A percentile compares a stretch with the other conserved stretches of the same genome.
phyloP scores from a whole-genome alignment of 2,888 invertebrate genomes.

The Diaphora mendica region DNA sequence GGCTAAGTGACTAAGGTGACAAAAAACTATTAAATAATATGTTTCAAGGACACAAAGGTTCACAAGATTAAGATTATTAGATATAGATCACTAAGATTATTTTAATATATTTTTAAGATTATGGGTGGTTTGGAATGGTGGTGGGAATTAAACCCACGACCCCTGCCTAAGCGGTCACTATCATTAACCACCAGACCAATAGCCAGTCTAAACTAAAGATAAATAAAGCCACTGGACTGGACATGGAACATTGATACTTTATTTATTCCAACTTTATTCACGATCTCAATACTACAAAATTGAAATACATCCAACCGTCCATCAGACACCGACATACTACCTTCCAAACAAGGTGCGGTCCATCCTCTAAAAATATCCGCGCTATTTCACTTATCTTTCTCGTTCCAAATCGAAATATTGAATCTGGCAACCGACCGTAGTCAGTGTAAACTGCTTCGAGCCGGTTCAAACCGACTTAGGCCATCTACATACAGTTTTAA shows the following conservation, averaged over 20 bases:
- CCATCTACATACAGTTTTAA: not conserved
- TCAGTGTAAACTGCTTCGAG: conserved; percentile 31
- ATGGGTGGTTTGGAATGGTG: too few species aligned
- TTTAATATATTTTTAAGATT: too few species aligned
- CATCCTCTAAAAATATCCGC: conserved; percentile 12
- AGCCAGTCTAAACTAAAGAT: too few species aligned
- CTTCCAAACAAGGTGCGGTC: conserved; percentile 6
- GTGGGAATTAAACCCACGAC: too few species aligned
- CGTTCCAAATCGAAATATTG: conserved; percentile 37
- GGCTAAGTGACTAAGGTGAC: too few species aligned
- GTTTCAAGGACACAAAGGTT: too few species aligned
- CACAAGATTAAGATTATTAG: too few species aligned
- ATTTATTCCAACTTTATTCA: not conserved
- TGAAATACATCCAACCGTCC: not conserved
- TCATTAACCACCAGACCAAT: too few species aligned
- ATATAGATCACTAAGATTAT: too few species aligned
- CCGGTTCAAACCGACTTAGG: conserved; percentile 14
- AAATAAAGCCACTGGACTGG: too few species aligned
- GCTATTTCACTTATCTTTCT: conserved; percentile 27
- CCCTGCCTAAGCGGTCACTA: too few species aligned
- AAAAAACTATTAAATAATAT: too few species aligned
- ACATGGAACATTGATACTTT: not conserved
- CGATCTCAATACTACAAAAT: not conserved
- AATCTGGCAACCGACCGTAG: conserved; percentile 41
- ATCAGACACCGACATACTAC: not conserved